These are phyloP conservation scores for Dasysyrphus albostriatus DNA, from an alignment of 2,888 invertebrate species.

Conservation along the genomic window DNA sequence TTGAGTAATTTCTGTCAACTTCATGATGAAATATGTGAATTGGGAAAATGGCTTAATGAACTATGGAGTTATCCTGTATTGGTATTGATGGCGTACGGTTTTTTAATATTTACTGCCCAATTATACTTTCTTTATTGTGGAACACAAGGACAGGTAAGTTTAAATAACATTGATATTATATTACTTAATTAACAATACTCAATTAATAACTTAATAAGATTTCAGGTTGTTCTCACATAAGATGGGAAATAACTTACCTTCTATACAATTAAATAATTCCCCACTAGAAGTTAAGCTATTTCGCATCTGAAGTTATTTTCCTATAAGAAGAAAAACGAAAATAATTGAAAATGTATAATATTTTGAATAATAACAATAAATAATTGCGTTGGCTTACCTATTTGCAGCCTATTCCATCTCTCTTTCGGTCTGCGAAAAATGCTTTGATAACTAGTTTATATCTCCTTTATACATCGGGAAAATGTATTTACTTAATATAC, in stretches of 20 bases:
- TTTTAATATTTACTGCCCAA: constrained; percentile 83
- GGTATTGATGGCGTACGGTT: constrained; percentile 83
- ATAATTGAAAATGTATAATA: too few species aligned
- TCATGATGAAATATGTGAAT: constrained; percentile 84
- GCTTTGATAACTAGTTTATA: constrained; percentile 80
- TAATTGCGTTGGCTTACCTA: too few species aligned
- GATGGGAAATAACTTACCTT: too few species aligned
- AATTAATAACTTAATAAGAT: too few species aligned
- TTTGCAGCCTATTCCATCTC: constrained; percentile 79
- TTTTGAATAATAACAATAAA: too few species aligned
- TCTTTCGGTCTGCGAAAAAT: constrained; percentile 83
- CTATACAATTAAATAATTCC: too few species aligned
- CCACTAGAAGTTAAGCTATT: too few species aligned
- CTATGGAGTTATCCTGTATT: constrained; percentile 83
- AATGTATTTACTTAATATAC: constrained; percentile 83
- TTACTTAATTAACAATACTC: too few species aligned
- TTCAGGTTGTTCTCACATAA: too few species aligned
- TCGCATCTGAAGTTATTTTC: too few species aligned
- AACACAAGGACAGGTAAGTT: constrained; percentile 80
- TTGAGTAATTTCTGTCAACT: constrained; percentile 83
- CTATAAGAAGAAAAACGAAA: too few species aligned
- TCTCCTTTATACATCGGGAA: constrained; percentile 82
- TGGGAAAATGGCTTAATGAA: constrained; percentile 82
- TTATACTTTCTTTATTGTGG: constrained; percentile 83
- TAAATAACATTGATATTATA: background rate